A percentile compares a stretch with the other conserved stretches of the same genome.
phyloP scores from a whole-genome alignment of 2,888 invertebrate genomes.

The Pherbina coryleti region DNA sequence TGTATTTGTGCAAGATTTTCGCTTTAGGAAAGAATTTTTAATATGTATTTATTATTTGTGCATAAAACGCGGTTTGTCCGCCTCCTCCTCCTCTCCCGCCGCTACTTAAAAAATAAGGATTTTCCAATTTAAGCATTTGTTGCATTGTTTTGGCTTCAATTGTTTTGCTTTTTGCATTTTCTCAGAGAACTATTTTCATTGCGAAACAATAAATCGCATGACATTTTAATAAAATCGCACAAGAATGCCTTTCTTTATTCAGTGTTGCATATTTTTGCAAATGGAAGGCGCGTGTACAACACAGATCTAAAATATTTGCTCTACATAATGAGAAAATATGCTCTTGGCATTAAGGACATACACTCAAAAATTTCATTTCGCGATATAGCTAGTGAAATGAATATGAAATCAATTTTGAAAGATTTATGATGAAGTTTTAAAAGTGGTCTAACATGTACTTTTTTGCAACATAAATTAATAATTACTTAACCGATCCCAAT shows the following conservation, averaged over 20 bases:
- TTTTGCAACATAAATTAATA: too few species aligned
- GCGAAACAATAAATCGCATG: slow-evolving; percentile 53
- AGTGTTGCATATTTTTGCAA: too few species aligned
- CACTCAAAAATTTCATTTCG: too few species aligned
- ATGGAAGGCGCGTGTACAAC: too few species aligned
- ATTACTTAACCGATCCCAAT: too few species aligned
- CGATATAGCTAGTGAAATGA: too few species aligned
- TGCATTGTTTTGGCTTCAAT: slow-evolving; percentile 30
- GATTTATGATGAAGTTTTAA: too few species aligned
- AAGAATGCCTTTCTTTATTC: slow-evolving; percentile 29
- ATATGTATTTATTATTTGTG: slow-evolving; percentile 53
- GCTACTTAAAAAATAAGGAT: slow-evolving; percentile 45
- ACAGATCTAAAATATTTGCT: too few species aligned
- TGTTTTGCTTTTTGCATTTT: background rate
- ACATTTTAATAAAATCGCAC: slow-evolving; percentile 48
- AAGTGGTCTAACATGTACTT: too few species aligned
- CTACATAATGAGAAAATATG: too few species aligned
- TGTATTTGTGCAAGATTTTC: slow-evolving; percentile 42
- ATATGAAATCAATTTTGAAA: too few species aligned
- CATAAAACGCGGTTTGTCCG: slow-evolving; percentile 49
- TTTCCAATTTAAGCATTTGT: slow-evolving; percentile 36
- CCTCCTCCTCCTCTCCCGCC: slow-evolving; percentile 30
- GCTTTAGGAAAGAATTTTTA: slow-evolving; percentile 60
- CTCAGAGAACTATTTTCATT: slow-evolving; percentile 14
- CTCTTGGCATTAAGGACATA: too few species aligned